Base-by-base conservation (phyloP, 1,140 invertebrate species). In the Polypedilum pembai region DNA sequence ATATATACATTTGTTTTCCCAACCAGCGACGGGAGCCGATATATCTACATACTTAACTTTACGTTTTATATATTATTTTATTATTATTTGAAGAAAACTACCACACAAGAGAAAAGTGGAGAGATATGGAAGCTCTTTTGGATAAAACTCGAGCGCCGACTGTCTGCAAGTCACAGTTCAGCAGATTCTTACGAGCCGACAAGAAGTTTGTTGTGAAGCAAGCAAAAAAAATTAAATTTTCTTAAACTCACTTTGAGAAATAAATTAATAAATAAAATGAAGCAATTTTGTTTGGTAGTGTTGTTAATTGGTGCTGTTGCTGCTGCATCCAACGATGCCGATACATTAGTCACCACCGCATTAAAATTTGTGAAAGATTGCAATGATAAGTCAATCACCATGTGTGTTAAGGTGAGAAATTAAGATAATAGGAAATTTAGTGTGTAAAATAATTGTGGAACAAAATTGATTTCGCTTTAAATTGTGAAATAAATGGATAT, bases 321-420 rank as follows among this genome's bases (percentile, higher is more conserved):
- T 12, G 76, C 82, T 18, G 84, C 85, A 21, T 87, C 88, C n/a
- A 80, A 88, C 0, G 77, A 80, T 75, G 81, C 83, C 15, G 83
- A 83, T 77, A 85, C 84, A 76, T 80, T 86, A 76, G 76, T 87
- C 65, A 81, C 82, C 2, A 84, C 85, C 65, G 88, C 91, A 40
- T 85, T 92, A 75, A 85, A 85, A 76, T 88, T 88, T 75, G 83
- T 90, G 75, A 87, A 88, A 80, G 85, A 87, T 74, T 90, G 91
- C 79, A 86, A 86, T 33, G 88, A 91, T 74, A 84, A 88, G 76
- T 88, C 90, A 75, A 81, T 92, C 76, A 83, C 88, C 40, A 84
- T 91, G 79, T 93, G 91, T 78, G 82, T 93, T 75, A 93, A 93
- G 85, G 88, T 86, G 81, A 74, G 76, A 69, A 80, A 66, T 56